phyloP scores from a whole-genome alignment of 2,888 invertebrate species.

The Ophion slaviceki region DNA sequence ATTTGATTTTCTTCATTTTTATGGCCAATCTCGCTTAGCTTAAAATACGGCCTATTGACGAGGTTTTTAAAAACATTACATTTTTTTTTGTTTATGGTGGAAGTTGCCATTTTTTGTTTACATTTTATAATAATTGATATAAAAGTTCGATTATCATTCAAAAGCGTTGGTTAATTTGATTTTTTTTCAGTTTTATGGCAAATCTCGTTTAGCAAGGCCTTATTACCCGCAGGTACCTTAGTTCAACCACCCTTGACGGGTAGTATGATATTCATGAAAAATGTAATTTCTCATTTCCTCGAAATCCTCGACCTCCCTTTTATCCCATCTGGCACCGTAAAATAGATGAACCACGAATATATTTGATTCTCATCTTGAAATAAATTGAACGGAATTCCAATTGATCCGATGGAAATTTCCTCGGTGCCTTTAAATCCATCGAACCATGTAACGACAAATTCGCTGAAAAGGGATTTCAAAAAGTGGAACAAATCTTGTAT shows the following conservation, averaged over 20 bases:
- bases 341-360: neutral
- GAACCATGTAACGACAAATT: neutral
- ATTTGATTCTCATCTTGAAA: conserved; percentile 1
- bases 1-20: too few species aligned
- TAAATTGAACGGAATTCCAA: conserved; percentile 21
- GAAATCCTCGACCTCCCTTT: neutral
- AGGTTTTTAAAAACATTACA: too few species aligned
- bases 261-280: conserved; percentile 7
- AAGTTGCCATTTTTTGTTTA: too few species aligned
- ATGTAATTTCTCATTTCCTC: conserved; percentile 5
- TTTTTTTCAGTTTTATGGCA: too few species aligned
- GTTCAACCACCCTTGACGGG: neutral
- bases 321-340: neutral
- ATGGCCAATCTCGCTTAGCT: too few species aligned
- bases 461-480: neutral
- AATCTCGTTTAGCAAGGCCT: too few species aligned
- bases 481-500: neutral
- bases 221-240: too few species aligned
- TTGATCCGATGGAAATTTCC: conserved; percentile 18
- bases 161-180: too few species aligned
- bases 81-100: too few species aligned
- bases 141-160: too few species aligned
- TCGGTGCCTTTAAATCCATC: neutral
- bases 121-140: too few species aligned
- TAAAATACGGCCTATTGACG: too few species aligned